phyloP scores from a whole-genome alignment of 2,797 vertebrate genomes.

The Carduelis carduelis region DNA sequence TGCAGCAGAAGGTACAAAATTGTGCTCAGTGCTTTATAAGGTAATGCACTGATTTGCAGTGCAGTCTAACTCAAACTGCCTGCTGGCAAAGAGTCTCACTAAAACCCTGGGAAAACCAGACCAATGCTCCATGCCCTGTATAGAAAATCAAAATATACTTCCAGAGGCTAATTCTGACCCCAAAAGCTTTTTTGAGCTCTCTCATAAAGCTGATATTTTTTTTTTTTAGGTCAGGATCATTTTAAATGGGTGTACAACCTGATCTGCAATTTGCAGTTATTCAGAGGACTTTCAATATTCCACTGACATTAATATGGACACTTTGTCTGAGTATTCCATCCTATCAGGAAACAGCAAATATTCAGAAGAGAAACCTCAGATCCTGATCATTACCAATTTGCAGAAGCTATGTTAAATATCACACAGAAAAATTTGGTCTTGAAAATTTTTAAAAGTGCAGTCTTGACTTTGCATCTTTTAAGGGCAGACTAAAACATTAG shows the following conservation, averaged over 20 bases:
- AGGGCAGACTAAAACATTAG: not conserved
- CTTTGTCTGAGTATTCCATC: not conserved
- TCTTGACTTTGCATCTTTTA: not conserved
- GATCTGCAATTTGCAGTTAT: not conserved
- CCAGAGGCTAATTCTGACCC: slow-evolving; percentile 3
- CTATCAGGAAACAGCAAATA: not conserved
- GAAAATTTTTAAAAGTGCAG: not conserved
- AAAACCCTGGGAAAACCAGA: slow-evolving; percentile 42
- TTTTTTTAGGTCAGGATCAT: not conserved
- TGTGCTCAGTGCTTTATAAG: not conserved
- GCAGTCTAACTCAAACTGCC: not conserved
- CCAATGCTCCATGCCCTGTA: not conserved
- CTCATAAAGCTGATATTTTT: not conserved
- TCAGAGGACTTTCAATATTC: not conserved
- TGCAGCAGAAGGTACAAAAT: not conserved
- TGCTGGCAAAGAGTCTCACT: not conserved
- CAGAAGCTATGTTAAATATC: not conserved
- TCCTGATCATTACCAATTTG: not conserved
- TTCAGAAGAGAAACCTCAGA: not conserved
- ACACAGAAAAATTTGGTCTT: not conserved
- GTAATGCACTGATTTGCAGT: not conserved
- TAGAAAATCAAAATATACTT: slow-evolving; percentile 17
- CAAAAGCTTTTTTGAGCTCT: not conserved
- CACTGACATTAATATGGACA: not conserved
- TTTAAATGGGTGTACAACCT: not conserved